Conservation (phyloP, 2,888 invertebrate species). For the Atherix ibis region DNA sequence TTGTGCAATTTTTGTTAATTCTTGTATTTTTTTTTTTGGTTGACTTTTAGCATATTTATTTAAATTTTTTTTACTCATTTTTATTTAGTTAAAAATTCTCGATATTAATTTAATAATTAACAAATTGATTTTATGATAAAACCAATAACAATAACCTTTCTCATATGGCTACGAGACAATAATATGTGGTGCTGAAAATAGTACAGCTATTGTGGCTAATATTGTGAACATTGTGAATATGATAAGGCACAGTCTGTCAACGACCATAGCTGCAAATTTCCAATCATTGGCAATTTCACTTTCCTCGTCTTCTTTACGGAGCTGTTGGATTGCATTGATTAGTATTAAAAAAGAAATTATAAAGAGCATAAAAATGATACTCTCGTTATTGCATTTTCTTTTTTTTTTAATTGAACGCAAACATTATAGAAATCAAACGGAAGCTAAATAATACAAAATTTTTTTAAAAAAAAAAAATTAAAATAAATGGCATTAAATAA, state of each 20-base stretch:
- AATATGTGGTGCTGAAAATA: slow-evolving; percentile 85
- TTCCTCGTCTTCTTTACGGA: slow-evolving; percentile 88
- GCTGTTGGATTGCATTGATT: slow-evolving; percentile 33
- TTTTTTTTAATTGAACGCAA: no score
- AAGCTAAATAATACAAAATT: not conserved
- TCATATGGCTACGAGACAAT: slow-evolving; percentile 37
- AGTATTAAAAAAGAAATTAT: not conserved
- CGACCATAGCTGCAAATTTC: slow-evolving; percentile 99
- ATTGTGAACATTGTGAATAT: slow-evolving; percentile 97
- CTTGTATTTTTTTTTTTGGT: slow-evolving; percentile 4
- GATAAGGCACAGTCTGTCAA: slow-evolving; percentile 99
- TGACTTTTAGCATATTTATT: slow-evolving; percentile 5
- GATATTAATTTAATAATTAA: slow-evolving; percentile 36
- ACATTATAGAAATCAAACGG: not conserved
- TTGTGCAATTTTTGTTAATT: not conserved
- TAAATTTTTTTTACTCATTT: slow-evolving; percentile 5
- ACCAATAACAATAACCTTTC: slow-evolving; percentile 37
- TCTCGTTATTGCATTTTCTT: no score
- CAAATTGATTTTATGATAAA: slow-evolving; percentile 37
- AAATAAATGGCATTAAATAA: no score
- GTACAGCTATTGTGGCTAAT: slow-evolving; percentile 92
- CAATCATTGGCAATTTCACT: slow-evolving; percentile 93
- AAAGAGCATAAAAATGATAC: no score
- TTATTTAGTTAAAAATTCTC: slow-evolving; percentile 33
- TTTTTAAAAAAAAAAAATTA: no score